Evolutionary conservation across 2,113 vertebrate genomes (phyloP), one percentile per base, ranked within the genome.

Genomic region (Cololabis saira): DNA sequence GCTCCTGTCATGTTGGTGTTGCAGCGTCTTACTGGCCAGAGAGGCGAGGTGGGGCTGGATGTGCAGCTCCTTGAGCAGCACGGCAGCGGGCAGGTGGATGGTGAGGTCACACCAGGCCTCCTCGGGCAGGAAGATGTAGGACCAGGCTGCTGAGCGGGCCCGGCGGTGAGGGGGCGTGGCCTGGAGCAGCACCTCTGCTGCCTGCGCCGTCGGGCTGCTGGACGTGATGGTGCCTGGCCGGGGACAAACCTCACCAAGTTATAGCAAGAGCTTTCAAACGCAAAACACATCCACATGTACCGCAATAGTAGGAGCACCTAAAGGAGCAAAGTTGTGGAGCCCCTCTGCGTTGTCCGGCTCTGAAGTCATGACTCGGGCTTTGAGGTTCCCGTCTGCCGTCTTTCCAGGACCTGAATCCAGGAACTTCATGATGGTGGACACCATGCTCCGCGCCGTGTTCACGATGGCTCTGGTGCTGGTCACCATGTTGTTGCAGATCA

Each of bases 401-500:
- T 99, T 99, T 72, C 96, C 97, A 1, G 96, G 97, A 27, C 97
- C 96, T 15, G 94, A 97, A 78, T 99, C 98, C 62, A 99, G 93
- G 84, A 98, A 99, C 88, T 99, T 99, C 98, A 99, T 99, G 83
- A 99, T 99, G 64, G 98, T 99, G 18, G 98, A 99, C 64, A 99
- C 98, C 98, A 99, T 99, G 82, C 98, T 99, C 86, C 97, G 96
- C 6, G 98, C 97, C 24, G 97, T 99, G 90, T 99, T 99, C 72
- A 99, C 97, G 61, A 99, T 99, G 79, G 98, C 98, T 85, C 97
- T 94, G 19, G 97, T 99, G 86, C 97, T 99, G 0, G 97, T 99
- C 81, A 99, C 98, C 97, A 99, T 99, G 87, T 99, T 99, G 92
- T 99, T 99, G 84, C 97, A 99, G 89, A 99, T 99, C 33, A 99